Conservation (phyloP, 2,888 invertebrate genomes). For the Tetanocera ferruginea region DNA sequence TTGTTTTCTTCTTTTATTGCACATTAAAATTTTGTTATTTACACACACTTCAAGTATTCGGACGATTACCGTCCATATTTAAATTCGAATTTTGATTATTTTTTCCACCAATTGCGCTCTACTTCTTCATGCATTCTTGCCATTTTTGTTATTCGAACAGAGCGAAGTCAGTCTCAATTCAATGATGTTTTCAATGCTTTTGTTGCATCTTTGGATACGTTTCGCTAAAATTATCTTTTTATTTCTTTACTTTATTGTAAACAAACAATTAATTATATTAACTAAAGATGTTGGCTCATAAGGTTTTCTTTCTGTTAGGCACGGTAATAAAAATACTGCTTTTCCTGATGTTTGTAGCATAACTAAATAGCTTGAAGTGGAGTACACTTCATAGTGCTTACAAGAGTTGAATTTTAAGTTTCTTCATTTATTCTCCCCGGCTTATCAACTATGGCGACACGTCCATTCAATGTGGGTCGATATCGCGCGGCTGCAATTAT, state of each 20-base stretch:
- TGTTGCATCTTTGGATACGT: conserved; percentile 69
- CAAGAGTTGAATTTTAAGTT: no score
- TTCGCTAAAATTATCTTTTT: conserved; percentile 55
- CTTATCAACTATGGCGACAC: neutral
- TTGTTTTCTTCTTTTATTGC: conserved; percentile 35
- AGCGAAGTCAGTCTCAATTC: conserved; percentile 68
- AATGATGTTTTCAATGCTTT: conserved; percentile 52
- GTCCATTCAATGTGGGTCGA: neutral
- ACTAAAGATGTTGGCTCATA: neutral
- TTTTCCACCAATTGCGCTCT: neutral
- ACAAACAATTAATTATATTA: conserved; percentile 32
- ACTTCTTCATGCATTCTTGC: neutral
- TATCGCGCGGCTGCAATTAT: neutral
- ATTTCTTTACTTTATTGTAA: conserved; percentile 45
- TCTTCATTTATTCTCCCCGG: no score
- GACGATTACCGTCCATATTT: conserved; percentile 36
- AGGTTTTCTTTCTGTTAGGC: no score
- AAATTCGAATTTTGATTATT: conserved; percentile 47
- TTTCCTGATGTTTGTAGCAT: neutral
- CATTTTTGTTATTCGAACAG: conserved; percentile 54
- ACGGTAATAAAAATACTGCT: no score
- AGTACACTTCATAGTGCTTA: no score
- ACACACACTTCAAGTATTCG: conserved; percentile 8
- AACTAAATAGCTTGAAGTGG: neutral
- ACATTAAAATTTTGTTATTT: conserved; percentile 24